phyloP scores from a whole-genome alignment of 2,113 vertebrate species.

The Oreotrochilus melanogaster region DNA sequence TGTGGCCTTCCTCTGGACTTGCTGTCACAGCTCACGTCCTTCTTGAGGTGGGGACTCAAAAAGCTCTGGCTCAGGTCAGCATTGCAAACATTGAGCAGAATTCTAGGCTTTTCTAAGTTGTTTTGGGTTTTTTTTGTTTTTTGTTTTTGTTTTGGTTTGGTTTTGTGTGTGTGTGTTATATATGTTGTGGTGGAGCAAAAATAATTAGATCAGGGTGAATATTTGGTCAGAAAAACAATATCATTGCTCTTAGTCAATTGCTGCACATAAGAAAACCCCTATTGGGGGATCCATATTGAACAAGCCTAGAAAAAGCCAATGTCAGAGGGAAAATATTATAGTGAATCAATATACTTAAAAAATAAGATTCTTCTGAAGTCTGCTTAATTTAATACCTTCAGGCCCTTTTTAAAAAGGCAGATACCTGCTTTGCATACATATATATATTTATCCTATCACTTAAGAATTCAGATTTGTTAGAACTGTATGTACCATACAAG shows the following conservation, averaged over 20 bases:
- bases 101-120: neutral
- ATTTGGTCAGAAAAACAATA: neutral
- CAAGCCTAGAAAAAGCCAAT: neutral
- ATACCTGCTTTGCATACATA: neutral
- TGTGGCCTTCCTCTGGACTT: no score
- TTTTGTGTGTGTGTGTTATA: neutral
- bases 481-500: neutral
- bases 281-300: neutral
- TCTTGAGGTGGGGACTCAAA: neutral
- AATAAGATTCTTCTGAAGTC: neutral
- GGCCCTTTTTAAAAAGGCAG: conserved; percentile 19
- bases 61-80: neutral
- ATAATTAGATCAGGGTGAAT: neutral
- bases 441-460: neutral
- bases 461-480: neutral
- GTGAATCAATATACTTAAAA: neutral
- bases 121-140: no score
- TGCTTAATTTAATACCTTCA: neutral
- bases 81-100: neutral
- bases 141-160: fast-evolving
- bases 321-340: neutral
- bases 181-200: neutral
- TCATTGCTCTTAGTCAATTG: neutral
- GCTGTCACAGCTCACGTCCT: no score
- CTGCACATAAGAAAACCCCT: neutral